Percentiles rank a stretch among this genome's conserved stretches.
phyloP scores from a whole-genome alignment of 1,140 invertebrate genomes.

The Conus betulinus region DNA sequence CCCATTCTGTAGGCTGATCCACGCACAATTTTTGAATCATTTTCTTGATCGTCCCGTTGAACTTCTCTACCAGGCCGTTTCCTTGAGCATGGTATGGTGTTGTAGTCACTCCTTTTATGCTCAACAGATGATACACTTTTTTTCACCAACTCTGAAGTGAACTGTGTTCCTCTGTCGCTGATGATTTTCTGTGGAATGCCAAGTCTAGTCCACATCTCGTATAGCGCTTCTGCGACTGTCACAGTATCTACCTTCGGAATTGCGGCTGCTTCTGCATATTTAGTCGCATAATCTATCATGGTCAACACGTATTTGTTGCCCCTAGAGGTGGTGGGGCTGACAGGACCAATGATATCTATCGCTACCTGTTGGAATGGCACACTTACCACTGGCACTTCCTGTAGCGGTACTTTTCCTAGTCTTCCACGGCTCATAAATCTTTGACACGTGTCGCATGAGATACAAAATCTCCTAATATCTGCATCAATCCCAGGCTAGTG shows the following conservation, averaged over 20 bases:
- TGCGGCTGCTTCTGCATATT: neutral
- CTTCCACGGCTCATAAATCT: too few species aligned
- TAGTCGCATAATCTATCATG: neutral
- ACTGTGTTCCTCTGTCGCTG: conserved; percentile 32
- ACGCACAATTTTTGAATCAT: conserved; percentile 53
- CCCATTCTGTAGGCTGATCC: conserved; percentile 63
- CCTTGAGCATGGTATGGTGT: neutral
- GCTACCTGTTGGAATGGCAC: too few species aligned
- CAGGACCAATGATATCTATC: too few species aligned
- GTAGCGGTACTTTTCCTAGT: too few species aligned
- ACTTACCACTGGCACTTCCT: too few species aligned
- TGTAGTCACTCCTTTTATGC: neutral
- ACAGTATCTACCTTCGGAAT: neutral
- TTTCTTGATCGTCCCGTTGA: conserved; percentile 53
- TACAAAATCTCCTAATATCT: too few species aligned
- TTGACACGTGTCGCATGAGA: too few species aligned
- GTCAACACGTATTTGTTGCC: neutral
- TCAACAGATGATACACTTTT: conserved; percentile 48
- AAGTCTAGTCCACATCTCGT: neutral
- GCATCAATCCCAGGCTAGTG: too few species aligned
- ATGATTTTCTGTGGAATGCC: neutral
- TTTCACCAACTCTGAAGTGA: neutral
- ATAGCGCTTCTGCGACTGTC: neutral
- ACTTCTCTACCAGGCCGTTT: conserved; percentile 44
- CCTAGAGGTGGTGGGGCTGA: too few species aligned